Base-by-base conservation (phyloP, 2,888 invertebrate species). In the Thecocarcelia acutangulata region DNA sequence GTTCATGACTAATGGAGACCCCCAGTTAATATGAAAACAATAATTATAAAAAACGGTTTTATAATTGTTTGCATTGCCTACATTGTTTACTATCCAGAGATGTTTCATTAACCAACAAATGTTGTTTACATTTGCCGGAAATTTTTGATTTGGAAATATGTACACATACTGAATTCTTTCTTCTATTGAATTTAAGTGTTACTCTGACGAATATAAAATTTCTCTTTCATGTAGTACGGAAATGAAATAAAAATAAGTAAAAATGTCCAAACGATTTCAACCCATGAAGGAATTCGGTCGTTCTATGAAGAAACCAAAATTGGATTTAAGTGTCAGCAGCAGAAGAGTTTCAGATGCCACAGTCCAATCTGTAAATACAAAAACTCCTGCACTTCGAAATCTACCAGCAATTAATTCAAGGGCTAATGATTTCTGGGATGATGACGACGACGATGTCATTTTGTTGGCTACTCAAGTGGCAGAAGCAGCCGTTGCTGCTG, bases 371-470 rank as follows among this genome's bases (percentile, higher is more conserved):
- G 3, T 19, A 11, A 40, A 66, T 13, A 44, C 68, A 17, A 54
- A 59, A 33, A 12, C 28, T 15, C n/a, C 73, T 2, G 40, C 12
- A 48, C 48, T 6, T 3, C 19, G 37, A 33, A 61, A 48, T 58
- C 61, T 52, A 13, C 56, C 52, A 64, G 37, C 81, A 59, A 37
- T 64, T 48, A 70, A 75, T 50, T 17, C 70, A 13, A 84, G 77
- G 19, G 83, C 72, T 2, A 82, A 84, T 9, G 87, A 88, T 44
- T 87, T 89, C 12, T 90, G 90, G 89, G 89, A 86, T 54, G 89
- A 88, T 66, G 90, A 90, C n/a, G 90, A 90, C 61, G 90, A 90
- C 61, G 90, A 90, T 74, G 87, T 87, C 8, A 87, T 90, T 15
- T 75, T 90, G 15, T 73, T 90, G 81, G 90, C 90, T 48, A 89